These are phyloP conservation scores for Troides aeacus DNA, from an alignment of 2,888 invertebrate species.

Conservation along the genomic window DNA sequence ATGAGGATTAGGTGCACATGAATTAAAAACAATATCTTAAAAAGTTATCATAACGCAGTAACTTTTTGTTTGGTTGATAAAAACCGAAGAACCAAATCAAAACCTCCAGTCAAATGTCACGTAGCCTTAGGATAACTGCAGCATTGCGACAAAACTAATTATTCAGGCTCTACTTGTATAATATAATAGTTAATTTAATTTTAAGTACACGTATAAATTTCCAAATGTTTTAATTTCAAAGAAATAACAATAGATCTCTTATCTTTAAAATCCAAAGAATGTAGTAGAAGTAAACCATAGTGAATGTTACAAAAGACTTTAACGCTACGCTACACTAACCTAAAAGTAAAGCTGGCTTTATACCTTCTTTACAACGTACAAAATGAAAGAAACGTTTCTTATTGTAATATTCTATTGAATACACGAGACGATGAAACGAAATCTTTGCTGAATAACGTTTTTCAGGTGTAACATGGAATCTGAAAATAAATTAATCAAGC, in stretches of 20 bases:
- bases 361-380: conserved; percentile 37
- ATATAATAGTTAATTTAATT: no score
- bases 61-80: no score
- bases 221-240: no score
- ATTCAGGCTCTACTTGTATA: neutral
- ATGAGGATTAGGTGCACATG: no score
- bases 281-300: neutral
- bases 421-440: conserved; percentile 24
- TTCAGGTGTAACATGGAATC: conserved; percentile 60
- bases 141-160: neutral
- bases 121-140: no score
- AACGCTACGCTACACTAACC: neutral
- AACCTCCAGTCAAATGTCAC: no score
- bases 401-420: conserved; percentile 7
- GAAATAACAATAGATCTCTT: no score
- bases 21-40: no score
- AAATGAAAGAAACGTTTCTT: conserved; percentile 42
- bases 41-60: no score
- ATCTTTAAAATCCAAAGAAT: no score
- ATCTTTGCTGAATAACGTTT: conserved; percentile 49
- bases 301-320: neutral
- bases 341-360: neutral
- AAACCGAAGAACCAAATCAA: no score
- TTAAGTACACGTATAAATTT: no score
- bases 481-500: conserved; percentile 70